Evolutionary conservation across 2,113 vertebrate genomes (phyloP).

Genomic region (Stictonetta naevosa): DNA sequence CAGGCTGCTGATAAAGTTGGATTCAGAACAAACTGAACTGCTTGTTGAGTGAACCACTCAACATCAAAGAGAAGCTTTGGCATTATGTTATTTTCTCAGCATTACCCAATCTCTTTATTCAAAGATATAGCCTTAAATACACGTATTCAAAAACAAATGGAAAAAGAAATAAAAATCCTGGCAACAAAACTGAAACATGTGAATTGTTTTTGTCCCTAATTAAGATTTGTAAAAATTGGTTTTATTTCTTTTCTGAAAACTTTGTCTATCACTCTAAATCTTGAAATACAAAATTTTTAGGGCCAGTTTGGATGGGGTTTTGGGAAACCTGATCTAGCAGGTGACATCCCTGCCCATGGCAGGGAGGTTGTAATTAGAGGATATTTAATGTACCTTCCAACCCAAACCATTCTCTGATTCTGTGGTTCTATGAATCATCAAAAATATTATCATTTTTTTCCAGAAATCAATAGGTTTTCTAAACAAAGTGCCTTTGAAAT

Average conservation of each 20-base stretch:
- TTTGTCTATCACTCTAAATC: neutral
- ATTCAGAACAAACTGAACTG: neutral
- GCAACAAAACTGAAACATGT: neutral
- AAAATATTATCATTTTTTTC: neutral
- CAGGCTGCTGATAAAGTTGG: constrained; percentile 32
- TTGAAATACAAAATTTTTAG: neutral
- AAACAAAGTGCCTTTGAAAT: neutral
- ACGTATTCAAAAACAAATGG: neutral
- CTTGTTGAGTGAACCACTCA: neutral
- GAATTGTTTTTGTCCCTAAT: neutral
- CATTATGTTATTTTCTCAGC: neutral
- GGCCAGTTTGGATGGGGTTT: neutral
- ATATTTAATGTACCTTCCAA: too few species aligned
- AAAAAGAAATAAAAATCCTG: neutral
- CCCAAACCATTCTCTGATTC: too few species aligned
- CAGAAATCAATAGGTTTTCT: neutral
- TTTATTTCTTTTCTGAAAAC: neutral
- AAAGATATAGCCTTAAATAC: neutral
- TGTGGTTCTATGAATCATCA: neutral
- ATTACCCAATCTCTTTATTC: constrained; percentile 8
- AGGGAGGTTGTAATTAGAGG: too few species aligned
- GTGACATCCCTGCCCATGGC: neutral
- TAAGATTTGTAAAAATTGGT: neutral
- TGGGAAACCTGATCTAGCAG: neutral
- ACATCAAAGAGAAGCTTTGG: constrained; percentile 29